Conservation (phyloP, 2,888 invertebrate species). For the Acronicta leporina region DNA sequence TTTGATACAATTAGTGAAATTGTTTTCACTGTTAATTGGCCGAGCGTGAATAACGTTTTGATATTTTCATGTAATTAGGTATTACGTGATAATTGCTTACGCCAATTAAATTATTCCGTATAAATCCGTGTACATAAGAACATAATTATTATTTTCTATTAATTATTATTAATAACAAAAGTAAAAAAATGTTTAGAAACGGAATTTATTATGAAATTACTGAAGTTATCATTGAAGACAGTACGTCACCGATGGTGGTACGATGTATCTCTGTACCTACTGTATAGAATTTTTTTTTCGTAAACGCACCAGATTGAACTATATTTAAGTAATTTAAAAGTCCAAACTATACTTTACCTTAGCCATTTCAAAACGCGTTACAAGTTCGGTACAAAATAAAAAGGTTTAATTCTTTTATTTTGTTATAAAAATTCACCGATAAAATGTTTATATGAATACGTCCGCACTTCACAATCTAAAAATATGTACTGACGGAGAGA, state of each 20-base stretch:
- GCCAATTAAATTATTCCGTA: neutral
- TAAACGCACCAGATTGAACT: conserved; percentile 9
- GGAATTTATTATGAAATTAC: conserved; percentile 23
- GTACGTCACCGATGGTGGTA: conserved; percentile 56
- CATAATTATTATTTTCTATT: too few relatives aligned
- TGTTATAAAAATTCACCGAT: conserved; percentile 74
- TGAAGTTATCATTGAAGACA: conserved; percentile 43
- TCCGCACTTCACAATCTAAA: conserved; percentile 72
- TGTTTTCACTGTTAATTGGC: neutral
- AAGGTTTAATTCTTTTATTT: conserved; percentile 68
- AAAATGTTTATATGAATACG: conserved; percentile 62
- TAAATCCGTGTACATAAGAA: too few relatives aligned
- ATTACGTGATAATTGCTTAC: conserved; percentile 1
- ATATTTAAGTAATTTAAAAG: conserved; percentile 13
- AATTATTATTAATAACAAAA: neutral
- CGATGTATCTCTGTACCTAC: conserved; percentile 26
- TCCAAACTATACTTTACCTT: conserved; percentile 74
- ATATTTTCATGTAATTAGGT: conserved; percentile 6
- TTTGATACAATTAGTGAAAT: too few relatives aligned
- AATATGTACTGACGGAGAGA: conserved; percentile 78
- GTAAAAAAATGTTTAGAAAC: neutral
- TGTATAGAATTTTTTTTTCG: conserved; percentile 41
- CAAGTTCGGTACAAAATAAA: conserved; percentile 54
- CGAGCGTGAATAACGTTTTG: conserved; percentile 8
- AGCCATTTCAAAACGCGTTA: conserved; percentile 71